phyloP scores from a whole-genome alignment of 1,140 invertebrate species.

The Cyclargus thomasi region DNA sequence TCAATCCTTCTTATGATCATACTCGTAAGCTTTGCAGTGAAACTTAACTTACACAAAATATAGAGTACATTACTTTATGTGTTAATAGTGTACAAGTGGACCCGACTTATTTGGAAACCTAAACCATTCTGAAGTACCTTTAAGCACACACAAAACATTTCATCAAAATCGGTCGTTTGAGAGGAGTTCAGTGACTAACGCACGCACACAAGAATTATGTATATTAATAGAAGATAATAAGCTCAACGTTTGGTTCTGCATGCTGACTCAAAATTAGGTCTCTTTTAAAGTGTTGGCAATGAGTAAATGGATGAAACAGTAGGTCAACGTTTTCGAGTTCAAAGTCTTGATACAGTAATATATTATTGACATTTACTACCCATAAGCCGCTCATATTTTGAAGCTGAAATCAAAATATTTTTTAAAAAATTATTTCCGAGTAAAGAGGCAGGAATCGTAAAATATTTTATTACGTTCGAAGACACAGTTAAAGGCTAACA shows the following conservation, averaged over 20 bases:
- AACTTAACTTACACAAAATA: no score
- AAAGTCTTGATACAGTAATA: background rate
- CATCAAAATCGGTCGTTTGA: no score
- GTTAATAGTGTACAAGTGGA: no score
- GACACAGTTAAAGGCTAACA: constrained; percentile 52
- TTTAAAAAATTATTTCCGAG: constrained; percentile 2
- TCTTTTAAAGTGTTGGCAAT: background rate
- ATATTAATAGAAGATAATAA: no score
- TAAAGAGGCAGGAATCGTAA: constrained; percentile 17
- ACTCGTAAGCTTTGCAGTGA: no score
- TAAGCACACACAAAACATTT: no score
- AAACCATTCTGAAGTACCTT: no score
- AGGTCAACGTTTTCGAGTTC: background rate
- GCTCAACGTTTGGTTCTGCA: background rate
- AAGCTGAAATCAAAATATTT: background rate
- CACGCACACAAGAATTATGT: no score
- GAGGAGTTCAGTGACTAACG: no score
- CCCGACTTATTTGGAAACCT: no score
- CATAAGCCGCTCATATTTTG: background rate
- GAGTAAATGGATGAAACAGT: background rate
- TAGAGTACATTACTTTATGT: no score
- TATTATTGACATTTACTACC: background rate
- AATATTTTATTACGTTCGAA: constrained; percentile 46
- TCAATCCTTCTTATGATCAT: no score
- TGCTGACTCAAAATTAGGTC: background rate